Evolutionary conservation across 1,140 invertebrate species (phyloP), one percentile per base, ranked within the genome.

Genomic region (Berghia stephanieae): DNA sequence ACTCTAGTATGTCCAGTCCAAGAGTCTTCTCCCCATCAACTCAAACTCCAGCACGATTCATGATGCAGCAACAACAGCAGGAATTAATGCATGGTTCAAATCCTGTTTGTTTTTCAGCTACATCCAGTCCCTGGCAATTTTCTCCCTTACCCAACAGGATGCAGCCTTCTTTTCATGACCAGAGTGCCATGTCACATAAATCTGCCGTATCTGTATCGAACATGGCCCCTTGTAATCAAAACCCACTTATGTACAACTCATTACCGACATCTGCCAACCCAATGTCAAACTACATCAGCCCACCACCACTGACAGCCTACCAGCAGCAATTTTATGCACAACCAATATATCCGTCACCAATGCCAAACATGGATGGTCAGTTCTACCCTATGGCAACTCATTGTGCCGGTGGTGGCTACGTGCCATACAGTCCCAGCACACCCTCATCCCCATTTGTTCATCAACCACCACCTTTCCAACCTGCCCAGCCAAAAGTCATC

Each of bases 401-500:
- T n/a, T 42, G 66, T 42, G 42, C 31, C 52, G 68, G 66, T 13
- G 18, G 67, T 21, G 10, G 40, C 27, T n/a, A 44, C 27, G 24
- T 72, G 3, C 44, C 38, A 34, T 49, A 24, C 36, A 44, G n/a
- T 43, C 75, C 66, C 60, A 10, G 24, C 24, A 18, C 31, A 43
- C 40, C 44, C 31, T 27, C 13, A 16, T 36, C 42, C 27, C 27
- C 60, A 27, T 43, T 34, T 34, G n/a, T 4, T n/a, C 36, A 43
- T 2, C 31, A 10, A 42, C n/a, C 16, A 24, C 63, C 60, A 27
- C 16, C 36, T 18, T 21, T 4, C 46, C 46, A 27, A 18, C 18
- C 40, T 31, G 46, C 49, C 13, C 18, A 27, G 31, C 16, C n/a
- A 13, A 2, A 87, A 90, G 3, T 91, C 90, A 79, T 42, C 10